Percentiles rank a stretch among this genome's conserved stretches.
These are phyloP conservation scores for Falco punctatus DNA, from an alignment of 2,113 vertebrate species.

Conservation along the genomic window DNA sequence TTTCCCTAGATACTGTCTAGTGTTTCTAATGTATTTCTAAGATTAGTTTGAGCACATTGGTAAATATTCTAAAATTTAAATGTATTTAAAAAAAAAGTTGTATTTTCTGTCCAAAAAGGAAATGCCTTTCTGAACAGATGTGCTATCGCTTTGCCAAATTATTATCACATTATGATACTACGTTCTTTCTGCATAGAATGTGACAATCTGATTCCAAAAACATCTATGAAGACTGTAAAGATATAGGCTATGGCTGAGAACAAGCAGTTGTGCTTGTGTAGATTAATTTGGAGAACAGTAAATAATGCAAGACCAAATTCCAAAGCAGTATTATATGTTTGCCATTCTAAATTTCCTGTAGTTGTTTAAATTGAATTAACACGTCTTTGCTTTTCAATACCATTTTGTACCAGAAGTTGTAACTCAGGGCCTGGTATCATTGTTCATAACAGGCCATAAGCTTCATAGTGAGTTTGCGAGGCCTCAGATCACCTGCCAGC, in stretches of 20 bases:
- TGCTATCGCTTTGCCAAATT: neutral
- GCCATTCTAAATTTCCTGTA: neutral
- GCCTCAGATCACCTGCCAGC: neutral
- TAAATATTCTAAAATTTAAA: neutral
- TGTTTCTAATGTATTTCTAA: neutral
- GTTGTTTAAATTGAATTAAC: neutral
- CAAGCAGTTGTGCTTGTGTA: neutral
- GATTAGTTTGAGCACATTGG: neutral
- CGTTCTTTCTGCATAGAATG: neutral
- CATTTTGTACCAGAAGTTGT: neutral
- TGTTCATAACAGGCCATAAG: neutral
- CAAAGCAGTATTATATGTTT: neutral
- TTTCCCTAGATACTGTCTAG: neutral
- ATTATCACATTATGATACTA: neutral
- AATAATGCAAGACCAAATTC: neutral
- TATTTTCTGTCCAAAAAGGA: neutral
- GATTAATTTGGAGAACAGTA: neutral
- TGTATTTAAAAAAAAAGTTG: neutral
- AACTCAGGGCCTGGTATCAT: neutral
- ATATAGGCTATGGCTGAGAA: neutral
- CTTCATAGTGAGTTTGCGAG: neutral
- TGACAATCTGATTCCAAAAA: neutral
- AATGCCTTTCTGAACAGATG: neutral
- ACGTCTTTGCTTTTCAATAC: neutral
- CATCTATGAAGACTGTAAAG: neutral